phyloP scores from a whole-genome alignment of 2,797 vertebrate genomes.

The Anguilla anguilla region DNA sequence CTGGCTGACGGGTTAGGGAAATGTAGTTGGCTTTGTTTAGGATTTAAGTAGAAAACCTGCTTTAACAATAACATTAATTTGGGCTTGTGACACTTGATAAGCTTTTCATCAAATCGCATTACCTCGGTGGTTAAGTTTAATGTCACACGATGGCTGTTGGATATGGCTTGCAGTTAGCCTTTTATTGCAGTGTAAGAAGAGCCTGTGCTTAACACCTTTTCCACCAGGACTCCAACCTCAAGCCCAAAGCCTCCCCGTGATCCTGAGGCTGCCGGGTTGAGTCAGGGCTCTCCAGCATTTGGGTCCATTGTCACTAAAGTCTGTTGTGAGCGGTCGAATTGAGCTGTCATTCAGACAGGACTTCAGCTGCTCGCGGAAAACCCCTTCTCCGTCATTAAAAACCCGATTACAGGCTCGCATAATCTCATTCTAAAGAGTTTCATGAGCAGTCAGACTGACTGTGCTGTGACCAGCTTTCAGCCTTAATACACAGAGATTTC shows the following conservation, averaged over 20 bases:
- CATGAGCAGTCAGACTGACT: constrained; percentile 1
- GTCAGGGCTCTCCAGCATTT: not conserved
- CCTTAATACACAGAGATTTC: not conserved
- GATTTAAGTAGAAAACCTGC: constrained; percentile 49
- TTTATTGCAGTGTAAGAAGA: not conserved
- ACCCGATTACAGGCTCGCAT: not conserved
- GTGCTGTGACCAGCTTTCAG: not conserved
- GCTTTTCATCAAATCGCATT: constrained; percentile 44
- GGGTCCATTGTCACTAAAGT: not conserved
- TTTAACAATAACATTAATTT: constrained; percentile 51
- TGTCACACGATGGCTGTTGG: constrained; percentile 32
- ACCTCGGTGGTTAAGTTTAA: constrained; percentile 60
- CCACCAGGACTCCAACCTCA: not conserved
- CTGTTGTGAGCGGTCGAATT: not conserved
- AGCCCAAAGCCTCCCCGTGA: not conserved
- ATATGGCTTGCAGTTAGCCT: not conserved
- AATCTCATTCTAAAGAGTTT: not conserved
- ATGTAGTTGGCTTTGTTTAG: not conserved
- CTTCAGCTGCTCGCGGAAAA: not conserved
- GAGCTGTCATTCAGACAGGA: not conserved
- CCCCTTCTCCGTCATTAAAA: not conserved
- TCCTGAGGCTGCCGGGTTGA: not conserved
- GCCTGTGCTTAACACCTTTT: not conserved
- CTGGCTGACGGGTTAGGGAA: constrained; percentile 28
- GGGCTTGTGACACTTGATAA: constrained; percentile 49